phyloP scores from a whole-genome alignment of 92 coral and sea anemone species.

The Diadumene lineata region DNA sequence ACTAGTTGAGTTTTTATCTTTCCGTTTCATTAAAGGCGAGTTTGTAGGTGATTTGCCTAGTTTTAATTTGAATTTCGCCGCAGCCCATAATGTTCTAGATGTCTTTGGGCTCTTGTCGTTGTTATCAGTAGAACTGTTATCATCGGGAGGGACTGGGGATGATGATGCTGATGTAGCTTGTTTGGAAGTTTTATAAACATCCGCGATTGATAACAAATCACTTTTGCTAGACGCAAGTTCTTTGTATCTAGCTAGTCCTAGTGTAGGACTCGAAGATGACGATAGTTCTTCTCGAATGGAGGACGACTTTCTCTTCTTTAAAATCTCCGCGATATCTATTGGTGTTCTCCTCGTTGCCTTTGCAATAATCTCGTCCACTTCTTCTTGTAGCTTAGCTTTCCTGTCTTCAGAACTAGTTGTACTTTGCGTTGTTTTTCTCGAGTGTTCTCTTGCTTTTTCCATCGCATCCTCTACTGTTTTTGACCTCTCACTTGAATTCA shows the following conservation, averaged over 20 bases:
- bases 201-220: conserved; percentile 17
- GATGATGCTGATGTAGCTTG: not conserved
- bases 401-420: not conserved
- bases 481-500: no score
- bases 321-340: not conserved
- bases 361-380: not conserved
- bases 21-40: conserved; percentile 38
- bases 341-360: not conserved
- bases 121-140: not conserved
- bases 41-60: conserved; percentile 37
- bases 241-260: not conserved
- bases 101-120: conserved; percentile 29
- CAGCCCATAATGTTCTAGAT: conserved; percentile 55
- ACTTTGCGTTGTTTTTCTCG: not conserved
- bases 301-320: not conserved
- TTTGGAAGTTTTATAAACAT: conserved; percentile 26
- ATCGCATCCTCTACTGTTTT: not conserved
- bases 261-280: not conserved
- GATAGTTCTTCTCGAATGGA: not conserved
- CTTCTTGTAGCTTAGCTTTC: not conserved
- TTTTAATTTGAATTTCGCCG: conserved; percentile 51
- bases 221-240: not conserved
- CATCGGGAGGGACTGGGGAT: not conserved
- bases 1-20: conserved; percentile 2
- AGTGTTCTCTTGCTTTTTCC: not conserved